These are phyloP conservation scores for Wiebesia pumilae DNA, from an alignment of 1,140 invertebrate genomes.

Conservation along the genomic window DNA sequence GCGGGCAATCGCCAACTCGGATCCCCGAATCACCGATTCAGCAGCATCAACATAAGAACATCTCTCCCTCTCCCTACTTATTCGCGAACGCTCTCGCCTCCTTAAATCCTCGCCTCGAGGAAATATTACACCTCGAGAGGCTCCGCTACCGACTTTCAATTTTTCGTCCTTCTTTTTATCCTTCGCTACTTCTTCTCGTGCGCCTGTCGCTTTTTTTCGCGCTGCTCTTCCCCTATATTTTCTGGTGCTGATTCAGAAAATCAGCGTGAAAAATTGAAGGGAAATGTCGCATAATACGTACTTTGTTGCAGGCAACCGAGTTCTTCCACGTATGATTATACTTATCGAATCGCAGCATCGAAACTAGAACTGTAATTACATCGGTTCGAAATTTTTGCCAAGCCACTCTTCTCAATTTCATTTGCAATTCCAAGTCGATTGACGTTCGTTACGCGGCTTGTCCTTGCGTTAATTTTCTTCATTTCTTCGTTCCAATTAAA, in stretches of 20 bases:
- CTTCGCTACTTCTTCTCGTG: background rate
- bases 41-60: constrained; percentile 32
- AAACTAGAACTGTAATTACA: no score
- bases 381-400: no score
- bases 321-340: no score
- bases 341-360: no score
- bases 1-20: background rate
- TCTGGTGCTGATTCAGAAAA: background rate
- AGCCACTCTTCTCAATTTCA: no score
- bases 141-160: constrained; percentile 23
- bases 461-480: no score
- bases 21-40: constrained; percentile 32
- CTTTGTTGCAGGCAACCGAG: background rate
- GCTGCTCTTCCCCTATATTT: background rate
- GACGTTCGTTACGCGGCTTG: no score
- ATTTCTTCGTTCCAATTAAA: no score
- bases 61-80: background rate
- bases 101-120: background rate
- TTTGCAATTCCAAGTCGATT: no score
- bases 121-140: constrained; percentile 35
- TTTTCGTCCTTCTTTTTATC: constrained; percentile 2
- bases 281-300: background rate
- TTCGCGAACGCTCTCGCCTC: background rate
- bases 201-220: background rate
- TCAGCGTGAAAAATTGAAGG: background rate